phyloP scores from a whole-genome alignment of 2,888 invertebrate genomes.

The Anodontia alba region DNA sequence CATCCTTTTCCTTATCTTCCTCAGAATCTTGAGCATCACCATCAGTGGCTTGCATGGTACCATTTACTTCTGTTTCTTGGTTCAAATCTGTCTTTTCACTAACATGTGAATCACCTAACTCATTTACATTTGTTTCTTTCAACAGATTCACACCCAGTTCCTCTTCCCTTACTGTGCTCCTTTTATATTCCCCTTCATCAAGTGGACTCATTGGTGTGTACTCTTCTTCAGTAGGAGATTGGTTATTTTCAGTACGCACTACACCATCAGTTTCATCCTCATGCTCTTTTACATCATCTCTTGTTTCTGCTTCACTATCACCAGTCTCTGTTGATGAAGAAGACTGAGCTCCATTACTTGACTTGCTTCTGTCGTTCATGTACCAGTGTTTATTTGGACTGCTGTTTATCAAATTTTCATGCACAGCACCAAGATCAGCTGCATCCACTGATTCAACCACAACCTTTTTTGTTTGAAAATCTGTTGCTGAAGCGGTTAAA shows the following conservation, averaged over 20 bases:
- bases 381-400: constrained; percentile 14
- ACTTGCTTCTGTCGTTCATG: neutral
- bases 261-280: neutral
- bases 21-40: neutral
- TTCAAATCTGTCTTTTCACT: neutral
- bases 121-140: neutral
- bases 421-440: neutral
- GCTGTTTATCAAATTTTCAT: neutral
- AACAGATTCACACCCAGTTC: neutral
- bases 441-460: neutral
- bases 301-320: neutral
- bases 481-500: neutral
- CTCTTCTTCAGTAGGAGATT: neutral
- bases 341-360: neutral
- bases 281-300: neutral
- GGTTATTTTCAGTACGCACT: neutral
- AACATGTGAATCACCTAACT: neutral
- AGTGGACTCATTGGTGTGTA: constrained; percentile 1
- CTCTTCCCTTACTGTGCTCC: neutral
- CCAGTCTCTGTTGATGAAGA: constrained; percentile 1
- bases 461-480: neutral
- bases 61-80: neutral
- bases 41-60: neutral
- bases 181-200: neutral
- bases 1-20: neutral